Base-by-base conservation (phyloP, 2,797 vertebrate species). In the Microhierax caerulescens region DNA sequence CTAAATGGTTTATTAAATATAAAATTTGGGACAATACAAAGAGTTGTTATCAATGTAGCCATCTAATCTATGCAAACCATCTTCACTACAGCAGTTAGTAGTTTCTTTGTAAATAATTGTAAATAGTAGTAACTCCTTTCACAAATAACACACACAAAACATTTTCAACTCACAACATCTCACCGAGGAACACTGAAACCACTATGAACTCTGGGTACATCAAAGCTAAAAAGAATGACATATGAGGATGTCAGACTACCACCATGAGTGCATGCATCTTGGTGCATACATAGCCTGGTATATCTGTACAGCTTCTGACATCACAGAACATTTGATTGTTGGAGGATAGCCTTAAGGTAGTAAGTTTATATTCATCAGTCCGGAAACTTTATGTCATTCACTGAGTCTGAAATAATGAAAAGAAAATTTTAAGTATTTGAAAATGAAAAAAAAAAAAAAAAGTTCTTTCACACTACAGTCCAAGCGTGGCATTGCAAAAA, bases 201-300 rank as follows among this genome's bases (percentile, higher is more conserved):
- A 34, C 24, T 23, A 13, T 51, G 27, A 24, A 65, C 24, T 74
- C 47, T 11, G 9, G 9, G 9, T 64, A 53, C 7, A 20, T 22
- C 18, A 56, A 82, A 59, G 30, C 7, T 22, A 27, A 78, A 91
- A 74, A 37, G 4, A 59, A n/a, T 32, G 32, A 54, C n/a, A 54
- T 9, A 8, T 6, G 6, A 32, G 10, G 59, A n/a, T 60, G 10
- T 45, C n/a, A 76, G 56, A n/a, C 34, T 56, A 19, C 1, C 2
- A 43, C 22, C 3, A 1, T 1, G 0, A 64, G 9, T 36, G 9
- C 22, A 17, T 11, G 17, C 2, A 5, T 45, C 22, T 78, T 69
- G 34, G 9, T 20, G 78, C 0, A 0, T 25, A 24, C 9, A 16
- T 7, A 70, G 5, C 5, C 36, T 85, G 16, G 4, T n/a, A 27